A percentile compares a stretch with the other conserved stretches of the same genome.
Evolutionary conservation across 2,113 vertebrate species (phyloP).

Genomic region (Gymnocephalus cernua): DNA sequence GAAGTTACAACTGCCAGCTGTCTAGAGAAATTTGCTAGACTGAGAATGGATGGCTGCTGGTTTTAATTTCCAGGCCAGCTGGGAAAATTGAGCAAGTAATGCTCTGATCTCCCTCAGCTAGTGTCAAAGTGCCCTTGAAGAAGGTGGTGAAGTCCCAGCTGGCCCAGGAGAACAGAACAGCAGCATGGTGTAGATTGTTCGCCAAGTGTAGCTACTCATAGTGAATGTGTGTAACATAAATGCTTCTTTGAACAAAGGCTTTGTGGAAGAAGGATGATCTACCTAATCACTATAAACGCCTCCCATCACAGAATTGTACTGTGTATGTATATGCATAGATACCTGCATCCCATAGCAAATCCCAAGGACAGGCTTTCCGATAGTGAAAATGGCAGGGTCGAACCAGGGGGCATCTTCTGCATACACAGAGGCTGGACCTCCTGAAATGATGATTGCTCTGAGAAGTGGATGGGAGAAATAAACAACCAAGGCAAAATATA

Average conservation of each 20-base stretch:
- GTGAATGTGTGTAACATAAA: constrained; percentile 20
- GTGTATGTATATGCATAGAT: not conserved
- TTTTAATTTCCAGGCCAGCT: constrained; percentile 21
- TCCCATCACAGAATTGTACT: not conserved
- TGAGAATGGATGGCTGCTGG: not conserved
- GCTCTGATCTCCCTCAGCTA: constrained; percentile 30
- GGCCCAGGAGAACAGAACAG: constrained; percentile 28
- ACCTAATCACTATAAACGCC: not conserved
- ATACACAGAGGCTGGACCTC: constrained; percentile 98
- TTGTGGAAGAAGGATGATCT: not conserved
- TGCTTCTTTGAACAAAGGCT: constrained; percentile 14
- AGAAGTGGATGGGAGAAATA: constrained; percentile 11
- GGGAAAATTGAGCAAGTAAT: constrained; percentile 18
- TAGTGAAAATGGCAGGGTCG: constrained; percentile 97
- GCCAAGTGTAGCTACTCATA: constrained; percentile 10
- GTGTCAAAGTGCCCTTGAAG: constrained; percentile 51
- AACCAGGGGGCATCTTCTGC: constrained; percentile 99
- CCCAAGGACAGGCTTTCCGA: constrained; percentile 96
- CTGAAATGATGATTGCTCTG: constrained; percentile 98
- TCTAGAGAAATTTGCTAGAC: not conserved
- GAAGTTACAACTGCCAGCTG: not conserved
- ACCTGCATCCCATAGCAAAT: constrained; percentile 99
- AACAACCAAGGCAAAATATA: not conserved
- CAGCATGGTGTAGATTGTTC: constrained; percentile 21
- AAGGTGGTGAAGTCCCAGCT: constrained; percentile 38